A percentile compares a stretch with the other conserved stretches of the same genome.
phyloP scores from a whole-genome alignment of 2,888 invertebrate species.

The Euzetes globulus region DNA sequence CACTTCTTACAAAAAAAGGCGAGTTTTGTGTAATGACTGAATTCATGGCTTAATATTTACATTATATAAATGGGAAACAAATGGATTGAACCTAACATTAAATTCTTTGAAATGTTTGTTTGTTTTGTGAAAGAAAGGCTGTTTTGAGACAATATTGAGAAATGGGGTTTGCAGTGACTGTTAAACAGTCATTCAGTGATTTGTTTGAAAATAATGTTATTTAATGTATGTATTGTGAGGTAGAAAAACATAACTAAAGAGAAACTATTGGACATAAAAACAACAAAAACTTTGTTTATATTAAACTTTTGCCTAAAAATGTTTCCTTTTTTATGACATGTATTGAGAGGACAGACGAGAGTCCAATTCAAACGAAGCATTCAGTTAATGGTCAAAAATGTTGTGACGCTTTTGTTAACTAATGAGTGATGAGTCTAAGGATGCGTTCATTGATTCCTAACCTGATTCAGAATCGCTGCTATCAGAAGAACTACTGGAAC shows the following conservation, averaged over 20 bases:
- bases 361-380: constrained; percentile 7
- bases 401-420: constrained; percentile 19
- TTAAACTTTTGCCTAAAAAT: background rate
- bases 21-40: constrained; percentile 18
- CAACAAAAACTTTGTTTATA: background rate
- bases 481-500: constrained; percentile 44
- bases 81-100: constrained; percentile 3
- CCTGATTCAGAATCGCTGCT: constrained; percentile 45
- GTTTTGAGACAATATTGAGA: background rate
- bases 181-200: background rate
- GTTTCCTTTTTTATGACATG: background rate
- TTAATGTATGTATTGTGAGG: constrained; percentile 20
- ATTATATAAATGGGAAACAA: constrained; percentile 4
- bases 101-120: background rate
- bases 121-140: constrained; percentile 2
- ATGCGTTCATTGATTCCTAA: constrained; percentile 37
- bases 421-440: constrained; percentile 18
- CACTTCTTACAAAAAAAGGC: constrained; percentile 17
- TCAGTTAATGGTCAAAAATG: background rate
- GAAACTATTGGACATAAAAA: background rate
- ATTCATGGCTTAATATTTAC: constrained; percentile 9
- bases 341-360: background rate
- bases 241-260: constrained; percentile 9
- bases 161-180: constrained; percentile 12
- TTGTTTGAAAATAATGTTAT: no score